phyloP scores from a whole-genome alignment of 2,113 vertebrate genomes.

The Rhizomys pruinosus region DNA sequence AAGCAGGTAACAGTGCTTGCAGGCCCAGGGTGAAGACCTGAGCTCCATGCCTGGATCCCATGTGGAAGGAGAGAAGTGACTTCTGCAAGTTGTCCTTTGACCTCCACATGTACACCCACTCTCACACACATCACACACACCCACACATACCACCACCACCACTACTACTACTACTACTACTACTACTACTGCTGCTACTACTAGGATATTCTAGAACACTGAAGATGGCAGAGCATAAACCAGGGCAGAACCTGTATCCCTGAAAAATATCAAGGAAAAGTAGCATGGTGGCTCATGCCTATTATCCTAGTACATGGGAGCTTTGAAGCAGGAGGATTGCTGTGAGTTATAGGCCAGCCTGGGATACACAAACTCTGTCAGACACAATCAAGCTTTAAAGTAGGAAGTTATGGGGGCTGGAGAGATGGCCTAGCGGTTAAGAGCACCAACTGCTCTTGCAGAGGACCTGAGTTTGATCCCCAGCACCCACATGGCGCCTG shows the following conservation, averaged over 20 bases:
- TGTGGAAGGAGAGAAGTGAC: background rate
- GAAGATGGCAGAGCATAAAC: background rate
- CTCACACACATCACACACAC: background rate
- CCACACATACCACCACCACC: too few species aligned
- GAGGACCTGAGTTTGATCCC: too few species aligned
- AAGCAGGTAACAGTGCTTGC: background rate
- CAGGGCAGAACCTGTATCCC: background rate
- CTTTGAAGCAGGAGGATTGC: background rate
- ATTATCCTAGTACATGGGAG: background rate
- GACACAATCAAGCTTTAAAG: background rate
- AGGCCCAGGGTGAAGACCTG: background rate
- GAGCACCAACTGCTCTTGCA: too few species aligned
- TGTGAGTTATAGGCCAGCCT: background rate
- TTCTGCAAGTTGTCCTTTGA: background rate
- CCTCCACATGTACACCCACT: background rate
- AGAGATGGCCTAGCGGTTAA: too few species aligned
- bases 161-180: background rate
- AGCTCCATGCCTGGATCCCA: background rate
- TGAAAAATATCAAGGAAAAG: background rate
- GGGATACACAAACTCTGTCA: background rate
- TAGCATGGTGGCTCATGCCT: background rate
- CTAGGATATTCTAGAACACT: background rate
- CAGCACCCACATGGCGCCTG: too few species aligned
- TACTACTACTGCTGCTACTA: background rate
- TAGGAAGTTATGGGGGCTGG: too few species aligned